Evolutionary conservation across 2,888 invertebrate species (phyloP), one percentile per base, ranked within the genome.

Genomic region (Diaphora mendica): DNA sequence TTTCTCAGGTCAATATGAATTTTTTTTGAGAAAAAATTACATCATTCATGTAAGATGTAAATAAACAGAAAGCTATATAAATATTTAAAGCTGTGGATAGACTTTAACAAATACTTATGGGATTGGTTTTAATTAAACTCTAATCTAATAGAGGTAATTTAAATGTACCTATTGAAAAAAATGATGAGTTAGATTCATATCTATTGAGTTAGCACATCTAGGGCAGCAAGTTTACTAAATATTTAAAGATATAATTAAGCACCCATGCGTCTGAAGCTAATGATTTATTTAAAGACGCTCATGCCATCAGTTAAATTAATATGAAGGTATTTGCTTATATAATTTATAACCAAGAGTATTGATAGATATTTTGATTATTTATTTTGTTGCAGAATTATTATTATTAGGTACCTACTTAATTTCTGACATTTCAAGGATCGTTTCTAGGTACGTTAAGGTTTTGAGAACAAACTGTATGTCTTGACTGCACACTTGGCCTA

Each of bases 21-120:
- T n/a, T 55, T n/a, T 9, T 23, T 55, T 55, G 23, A 2, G 51
- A 8, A 51, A 33, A 23, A 44, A 62, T 72, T 62, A 48, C 62
- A 72, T 67, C n/a, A 35, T 62, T 26, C 13, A 42, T 64, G 11
- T 51, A 51, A 55, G 42, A 42, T 64, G 11, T 51, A 51, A 55
- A 55, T 67, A 44, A 13, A 55, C 17, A 33, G 42, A 33, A 62
- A 44, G 72, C 62, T 67, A 68, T 62, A 72, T 71, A 26, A 20
- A 39, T 39, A 64, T 51, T 26, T 62, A 62, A 62, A 35, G 23
- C 13, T 68, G 33, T 51, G 33, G 55, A 48, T 26, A 30, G 44
- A 20, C 30, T 11, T 55, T 26, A 15, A 59, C 3, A 26, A 26
- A 59, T 26, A 13, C 26, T 11, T 26, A 26, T 26, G 59, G 15